Percentiles rank a stretch among this genome's conserved stretches.
These are phyloP conservation scores for Scalopus aquaticus DNA, from an alignment of 2,113 vertebrate genomes.

Conservation along the genomic window DNA sequence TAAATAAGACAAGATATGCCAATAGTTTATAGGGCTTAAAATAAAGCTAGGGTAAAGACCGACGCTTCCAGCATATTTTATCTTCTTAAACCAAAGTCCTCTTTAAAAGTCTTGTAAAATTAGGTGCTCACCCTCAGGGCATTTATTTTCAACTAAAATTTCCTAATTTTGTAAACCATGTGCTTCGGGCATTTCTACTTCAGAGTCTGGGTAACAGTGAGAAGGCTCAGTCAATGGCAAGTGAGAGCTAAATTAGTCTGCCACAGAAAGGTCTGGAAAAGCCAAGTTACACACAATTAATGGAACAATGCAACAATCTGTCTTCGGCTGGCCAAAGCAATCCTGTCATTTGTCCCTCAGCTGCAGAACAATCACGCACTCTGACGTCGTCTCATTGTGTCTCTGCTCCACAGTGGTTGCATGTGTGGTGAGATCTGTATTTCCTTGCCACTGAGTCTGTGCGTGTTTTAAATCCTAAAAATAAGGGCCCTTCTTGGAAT, in stretches of 20 bases:
- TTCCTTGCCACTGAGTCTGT: conserved; percentile 55
- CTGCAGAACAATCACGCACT: conserved; percentile 61
- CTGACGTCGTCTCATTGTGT: conserved; percentile 72
- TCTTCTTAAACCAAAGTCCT: not conserved
- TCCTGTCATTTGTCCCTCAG: conserved; percentile 78
- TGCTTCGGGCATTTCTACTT: not conserved
- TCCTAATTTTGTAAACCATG: not conserved
- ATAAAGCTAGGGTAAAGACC: not conserved
- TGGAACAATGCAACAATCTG: conserved; percentile 80
- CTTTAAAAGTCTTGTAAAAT: not conserved
- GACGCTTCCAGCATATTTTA: not conserved
- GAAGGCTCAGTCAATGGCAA: conserved; percentile 44
- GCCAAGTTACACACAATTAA: conserved; percentile 79
- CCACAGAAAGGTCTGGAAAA: conserved; percentile 76
- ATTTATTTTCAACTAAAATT: conserved; percentile 36
- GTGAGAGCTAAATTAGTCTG: conserved; percentile 71
- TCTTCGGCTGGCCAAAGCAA: conserved; percentile 79
- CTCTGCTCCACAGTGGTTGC: conserved; percentile 62
- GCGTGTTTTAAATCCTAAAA: conserved; percentile 23
- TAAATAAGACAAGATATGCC: not conserved
- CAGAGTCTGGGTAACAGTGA: conserved; percentile 51
- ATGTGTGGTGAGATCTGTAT: conserved; percentile 78
- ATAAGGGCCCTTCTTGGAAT: conserved; percentile 70
- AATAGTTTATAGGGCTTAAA: not conserved
- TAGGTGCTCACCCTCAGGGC: not conserved